A percentile compares a stretch with the other conserved stretches of the same genome.
phyloP scores from a whole-genome alignment of 2,888 invertebrate species.

The Cynaeus angustus region DNA sequence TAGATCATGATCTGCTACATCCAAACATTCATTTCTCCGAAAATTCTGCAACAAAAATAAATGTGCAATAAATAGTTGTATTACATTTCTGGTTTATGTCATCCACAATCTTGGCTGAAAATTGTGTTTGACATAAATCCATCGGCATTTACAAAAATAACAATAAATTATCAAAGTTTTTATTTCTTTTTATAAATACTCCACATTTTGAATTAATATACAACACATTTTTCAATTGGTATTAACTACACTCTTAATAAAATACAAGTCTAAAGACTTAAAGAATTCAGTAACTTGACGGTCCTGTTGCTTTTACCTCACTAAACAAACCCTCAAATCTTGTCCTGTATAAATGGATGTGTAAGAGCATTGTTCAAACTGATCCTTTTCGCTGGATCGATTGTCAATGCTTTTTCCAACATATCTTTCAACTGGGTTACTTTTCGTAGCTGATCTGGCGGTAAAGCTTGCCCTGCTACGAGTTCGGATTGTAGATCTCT shows the following conservation, averaged over 20 bases:
- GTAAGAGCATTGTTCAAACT: slow-evolving; percentile 95
- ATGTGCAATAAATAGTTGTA: slow-evolving; percentile 14
- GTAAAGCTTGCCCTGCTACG: slow-evolving; percentile 90
- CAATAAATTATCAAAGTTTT: slow-evolving; percentile 31
- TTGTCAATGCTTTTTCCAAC: slow-evolving; percentile 91
- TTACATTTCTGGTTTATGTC: slow-evolving; percentile 23
- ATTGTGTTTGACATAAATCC: slow-evolving; percentile 36
- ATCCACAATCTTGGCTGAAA: slow-evolving; percentile 21
- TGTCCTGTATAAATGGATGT: slow-evolving; percentile 97
- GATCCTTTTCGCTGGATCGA: slow-evolving; percentile 94
- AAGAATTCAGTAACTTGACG: slow-evolving; percentile 26
- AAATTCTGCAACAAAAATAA: slow-evolving; percentile 44
- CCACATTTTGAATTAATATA: slow-evolving; percentile 38
- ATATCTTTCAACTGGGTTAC: slow-evolving; percentile 94
- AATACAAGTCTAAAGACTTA: slow-evolving; percentile 42
- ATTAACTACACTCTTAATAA: slow-evolving; percentile 32
- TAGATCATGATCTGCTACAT: slow-evolving; percentile 33
- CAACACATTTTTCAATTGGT: slow-evolving; percentile 19
- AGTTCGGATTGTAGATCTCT: slow-evolving; percentile 92
- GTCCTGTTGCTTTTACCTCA: slow-evolving; percentile 61
- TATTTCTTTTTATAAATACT: slow-evolving; percentile 38
- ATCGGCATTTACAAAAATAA: slow-evolving; percentile 23
- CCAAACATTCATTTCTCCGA: slow-evolving; percentile 29
- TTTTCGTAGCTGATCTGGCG: slow-evolving; percentile 92
- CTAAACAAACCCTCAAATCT: slow-evolving; percentile 76